Percentiles rank a stretch among this genome's conserved stretches.
Conservation (phyloP, 2,113 vertebrate genomes). For the rat (Rattus norvegicus) region GRCr8 NC_086025.1:59815501-59816000, state of each 20-base stretch:
- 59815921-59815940: background rate
- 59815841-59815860: background rate
- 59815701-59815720: background rate
- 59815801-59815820: background rate
- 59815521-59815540: background rate
- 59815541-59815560: background rate
- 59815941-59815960: background rate
- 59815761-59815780: background rate
- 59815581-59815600: background rate
- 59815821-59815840: background rate
- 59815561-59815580: background rate
- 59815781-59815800: background rate
- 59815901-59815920: background rate
- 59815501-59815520: background rate
- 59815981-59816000: background rate
- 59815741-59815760: background rate
- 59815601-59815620: background rate
- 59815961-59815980: background rate
- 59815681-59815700: background rate
- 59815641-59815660: background rate
- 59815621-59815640: background rate
- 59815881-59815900: background rate
- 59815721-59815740: background rate
- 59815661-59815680: background rate
- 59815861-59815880: background rate